Percentiles rank a stretch among this genome's conserved stretches.
phyloP scores from a whole-genome alignment of 2,888 invertebrate genomes.

The Drosophila aldrichi region DNA sequence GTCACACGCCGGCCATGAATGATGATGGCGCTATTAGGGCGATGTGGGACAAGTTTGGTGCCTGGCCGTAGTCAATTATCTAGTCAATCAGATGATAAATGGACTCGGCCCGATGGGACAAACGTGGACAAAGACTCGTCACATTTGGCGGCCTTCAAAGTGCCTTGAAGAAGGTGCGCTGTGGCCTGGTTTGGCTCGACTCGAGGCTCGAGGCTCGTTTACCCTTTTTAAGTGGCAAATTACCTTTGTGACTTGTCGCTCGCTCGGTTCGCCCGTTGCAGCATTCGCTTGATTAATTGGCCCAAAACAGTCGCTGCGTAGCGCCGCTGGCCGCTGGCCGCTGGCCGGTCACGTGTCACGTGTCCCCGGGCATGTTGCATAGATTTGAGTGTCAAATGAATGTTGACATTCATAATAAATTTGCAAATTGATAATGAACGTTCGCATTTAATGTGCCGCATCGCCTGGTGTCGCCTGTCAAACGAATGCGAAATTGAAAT shows the following conservation, averaged over 20 bases:
- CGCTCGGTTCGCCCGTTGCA: conserved; percentile 35
- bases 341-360: conserved; percentile 52
- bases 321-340: background rate
- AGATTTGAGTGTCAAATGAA: conserved; percentile 62
- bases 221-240: conserved; percentile 78
- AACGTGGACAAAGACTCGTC: conserved; percentile 51
- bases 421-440: conserved; percentile 73
- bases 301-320: conserved; percentile 14
- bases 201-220: conserved; percentile 27
- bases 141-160: conserved; percentile 62
- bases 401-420: conserved; percentile 79
- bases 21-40: conserved; percentile 17
- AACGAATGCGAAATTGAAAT: conserved; percentile 66
- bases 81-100: conserved; percentile 78
- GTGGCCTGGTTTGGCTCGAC: background rate
- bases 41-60: conserved; percentile 11
- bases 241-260: conserved; percentile 56
- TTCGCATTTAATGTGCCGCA: conserved; percentile 69
- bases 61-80: conserved; percentile 63
- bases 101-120: conserved; percentile 37
- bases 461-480: conserved; percentile 62
- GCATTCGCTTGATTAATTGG: conserved; percentile 75
- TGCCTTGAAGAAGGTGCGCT: conserved; percentile 59
- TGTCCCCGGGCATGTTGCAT: conserved; percentile 36
- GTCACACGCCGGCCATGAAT: conserved; percentile 6